Percentiles rank a stretch among this genome's conserved stretches.
Evolutionary conservation across 1,140 invertebrate genomes (phyloP).

Genomic region (Physella acuta): DNA sequence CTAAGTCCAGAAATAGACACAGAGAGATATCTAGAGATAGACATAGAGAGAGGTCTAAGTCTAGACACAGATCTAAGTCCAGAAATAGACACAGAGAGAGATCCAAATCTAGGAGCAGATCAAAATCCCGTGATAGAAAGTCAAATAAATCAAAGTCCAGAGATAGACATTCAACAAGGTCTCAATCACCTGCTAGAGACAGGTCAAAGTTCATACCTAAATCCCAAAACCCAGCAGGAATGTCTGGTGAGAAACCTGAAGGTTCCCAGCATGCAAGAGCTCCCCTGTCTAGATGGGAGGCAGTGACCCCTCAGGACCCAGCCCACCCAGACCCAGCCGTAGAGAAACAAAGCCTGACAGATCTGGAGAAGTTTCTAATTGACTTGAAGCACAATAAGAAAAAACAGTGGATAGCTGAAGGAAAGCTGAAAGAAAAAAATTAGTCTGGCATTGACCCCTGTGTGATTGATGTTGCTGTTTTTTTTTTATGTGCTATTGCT

Average conservation of each 20-base stretch:
- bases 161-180: no score
- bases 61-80: not conserved
- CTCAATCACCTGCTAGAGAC: conserved; percentile 1
- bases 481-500: no score
- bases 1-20: not conserved
- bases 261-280: no score
- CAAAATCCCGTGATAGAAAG: conserved; percentile 12
- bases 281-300: not conserved
- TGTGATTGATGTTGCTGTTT: no score
- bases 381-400: conserved; percentile 38
- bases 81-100: conserved; percentile 22
- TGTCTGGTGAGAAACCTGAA: no score
- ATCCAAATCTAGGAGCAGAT: conserved; percentile 23
- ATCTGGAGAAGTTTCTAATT: conserved; percentile 41
- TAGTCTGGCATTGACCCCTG: no score
- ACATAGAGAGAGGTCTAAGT: not conserved
- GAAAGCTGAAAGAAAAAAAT: conserved; percentile 26
- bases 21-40: not conserved
- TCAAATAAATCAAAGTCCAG: conserved; percentile 10
- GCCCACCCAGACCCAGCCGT: no score
- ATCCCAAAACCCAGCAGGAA: no score
- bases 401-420: conserved; percentile 30
- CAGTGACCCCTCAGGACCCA: no score
- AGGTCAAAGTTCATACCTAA: no score
- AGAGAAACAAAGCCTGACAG: conserved; percentile 22